A percentile compares a stretch with the other conserved stretches of the same genome.
Evolutionary conservation across 2,888 invertebrate genomes (phyloP).

Genomic region (Ptilodon capucinus): DNA sequence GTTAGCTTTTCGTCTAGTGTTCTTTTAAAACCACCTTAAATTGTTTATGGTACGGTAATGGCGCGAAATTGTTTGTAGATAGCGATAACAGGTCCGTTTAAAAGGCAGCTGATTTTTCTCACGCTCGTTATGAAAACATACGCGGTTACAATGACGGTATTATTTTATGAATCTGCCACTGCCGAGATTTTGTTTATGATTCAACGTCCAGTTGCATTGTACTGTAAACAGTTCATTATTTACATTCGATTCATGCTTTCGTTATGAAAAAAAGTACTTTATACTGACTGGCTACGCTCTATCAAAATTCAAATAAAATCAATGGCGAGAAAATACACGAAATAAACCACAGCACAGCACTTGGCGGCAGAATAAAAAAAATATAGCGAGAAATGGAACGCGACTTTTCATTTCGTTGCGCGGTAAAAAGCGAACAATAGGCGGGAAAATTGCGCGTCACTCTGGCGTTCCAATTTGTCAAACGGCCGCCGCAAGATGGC

Average conservation of each 20-base stretch:
- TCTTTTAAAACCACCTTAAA: conserved; percentile 45
- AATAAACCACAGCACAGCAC: conserved; percentile 48
- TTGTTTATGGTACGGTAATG: conserved; percentile 40
- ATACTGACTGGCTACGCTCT: conserved; percentile 29
- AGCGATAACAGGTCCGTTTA: conserved; percentile 18
- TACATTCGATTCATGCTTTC: neutral
- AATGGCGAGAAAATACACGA: conserved; percentile 61
- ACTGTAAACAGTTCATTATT: neutral
- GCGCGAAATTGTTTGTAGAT: conserved; percentile 33
- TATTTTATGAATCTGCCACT: neutral
- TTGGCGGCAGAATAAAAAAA: conserved; percentile 63
- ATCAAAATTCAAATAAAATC: conserved; percentile 60
- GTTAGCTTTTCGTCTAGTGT: conserved; percentile 52
- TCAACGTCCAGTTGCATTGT: neutral
- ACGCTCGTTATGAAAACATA: neutral
- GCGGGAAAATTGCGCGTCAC: conserved; percentile 82
- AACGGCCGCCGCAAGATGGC: conserved; percentile 79
- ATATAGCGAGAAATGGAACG: conserved; percentile 63
- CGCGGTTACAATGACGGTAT: neutral
- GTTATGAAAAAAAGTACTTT: neutral
- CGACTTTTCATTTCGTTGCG: conserved; percentile 81
- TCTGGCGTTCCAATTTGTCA: conserved; percentile 82
- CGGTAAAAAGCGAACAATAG: conserved; percentile 78
- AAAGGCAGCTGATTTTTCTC: conserved; percentile 13
- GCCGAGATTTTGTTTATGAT: neutral